These are phyloP conservation scores for Alligator sinensis DNA, from an alignment of 2,113 vertebrate species.

Conservation along the genomic window DNA sequence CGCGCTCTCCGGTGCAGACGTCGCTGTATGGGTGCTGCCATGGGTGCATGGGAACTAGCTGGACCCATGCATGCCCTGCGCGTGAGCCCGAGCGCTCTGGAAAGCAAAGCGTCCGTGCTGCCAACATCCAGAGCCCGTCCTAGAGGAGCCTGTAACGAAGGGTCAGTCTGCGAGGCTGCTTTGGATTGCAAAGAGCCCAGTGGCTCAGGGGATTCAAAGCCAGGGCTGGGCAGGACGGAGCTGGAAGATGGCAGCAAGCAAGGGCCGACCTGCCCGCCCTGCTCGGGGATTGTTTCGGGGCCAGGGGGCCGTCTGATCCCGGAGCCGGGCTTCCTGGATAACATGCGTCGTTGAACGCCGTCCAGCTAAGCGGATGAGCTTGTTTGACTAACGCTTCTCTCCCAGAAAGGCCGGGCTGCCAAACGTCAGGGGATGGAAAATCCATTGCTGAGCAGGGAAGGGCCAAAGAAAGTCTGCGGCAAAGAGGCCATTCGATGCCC, in stretches of 20 bases:
- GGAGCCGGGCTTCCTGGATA: background rate
- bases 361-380: background rate
- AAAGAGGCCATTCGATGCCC: background rate
- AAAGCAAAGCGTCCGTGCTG: too few relatives aligned
- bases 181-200: background rate
- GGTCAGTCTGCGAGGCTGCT: background rate
- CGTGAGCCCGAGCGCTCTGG: too few relatives aligned
- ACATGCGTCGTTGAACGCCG: background rate
- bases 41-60: too few relatives aligned
- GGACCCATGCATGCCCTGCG: too few relatives aligned
- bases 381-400: background rate
- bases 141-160: too few relatives aligned
- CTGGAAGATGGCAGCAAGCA: background rate
- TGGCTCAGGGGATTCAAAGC: background rate
- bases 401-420: too few relatives aligned
- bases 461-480: background rate
- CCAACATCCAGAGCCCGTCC: too few relatives aligned
- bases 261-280: background rate
- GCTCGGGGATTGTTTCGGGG: background rate
- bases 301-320: background rate
- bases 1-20: too few relatives aligned
- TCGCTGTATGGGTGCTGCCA: too few relatives aligned
- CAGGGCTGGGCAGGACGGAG: background rate
- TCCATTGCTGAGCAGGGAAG: background rate
- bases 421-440: too few relatives aligned